Base-by-base conservation (phyloP, 1,140 invertebrate genomes). In the Rhyacophila brunnea region DNA sequence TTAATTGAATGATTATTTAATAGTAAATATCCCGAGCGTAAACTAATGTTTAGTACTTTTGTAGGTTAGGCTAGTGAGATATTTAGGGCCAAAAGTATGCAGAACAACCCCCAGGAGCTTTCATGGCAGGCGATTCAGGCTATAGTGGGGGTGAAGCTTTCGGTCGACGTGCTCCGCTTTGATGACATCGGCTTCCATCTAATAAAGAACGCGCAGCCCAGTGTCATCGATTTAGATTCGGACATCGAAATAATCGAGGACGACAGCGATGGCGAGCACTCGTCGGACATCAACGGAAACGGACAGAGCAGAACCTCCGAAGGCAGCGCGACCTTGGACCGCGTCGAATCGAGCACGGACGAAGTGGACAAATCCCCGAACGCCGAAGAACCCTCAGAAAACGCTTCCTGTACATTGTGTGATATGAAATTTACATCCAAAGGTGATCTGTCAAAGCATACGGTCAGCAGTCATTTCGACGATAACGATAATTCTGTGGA, bases 61-160 rank as follows among this genome's bases (percentile, higher is more conserved):
- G 69, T 78, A 78, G 76, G 76, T 78, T 78, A 78, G 71, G 75
- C 68, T 78, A 75, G 76, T 77, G 71, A 75, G 72, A 75, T 56
- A 47, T 38, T 47, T 48, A 56, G 53, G 53, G 53, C 43, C 20
- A 54, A 34, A 53, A 56, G 45, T 19, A 79, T 79, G 77, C 77
- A 79, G 74, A 75, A 74, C 72, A 76, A 78, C 73, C 74, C 75
- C 72, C 77, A 78, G 71, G 73, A 79, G 73, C 76, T 79, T 73
- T 79, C 77, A 74, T 79, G 77, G 77, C 75, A 79, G 71, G 76
- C 74, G 70, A 79, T 78, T 68, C 75, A 79, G 71, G 71, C 74
- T 71, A 79, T 79, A 62, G 76, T 79, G 63, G 77, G 77, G 70
- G 77, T 78, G 70, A 77, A 79, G 71, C 76, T 79, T 65, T 75